Evolutionary conservation across 2,113 vertebrate genomes (phyloP).

Genomic region (human (Homo sapiens)): DNA sequence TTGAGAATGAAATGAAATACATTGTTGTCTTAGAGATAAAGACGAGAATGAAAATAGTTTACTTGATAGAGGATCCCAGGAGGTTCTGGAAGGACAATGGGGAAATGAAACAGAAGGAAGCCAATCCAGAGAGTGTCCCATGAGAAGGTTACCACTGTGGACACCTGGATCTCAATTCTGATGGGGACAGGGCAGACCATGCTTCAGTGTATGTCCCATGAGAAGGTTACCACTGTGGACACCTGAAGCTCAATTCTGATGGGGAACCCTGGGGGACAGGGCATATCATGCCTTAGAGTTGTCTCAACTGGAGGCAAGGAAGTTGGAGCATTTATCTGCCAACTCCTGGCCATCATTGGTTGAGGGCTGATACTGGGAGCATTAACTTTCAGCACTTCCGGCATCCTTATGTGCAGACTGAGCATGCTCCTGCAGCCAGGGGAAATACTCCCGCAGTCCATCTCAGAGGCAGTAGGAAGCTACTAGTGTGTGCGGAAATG

Average conservation of each 20-base stretch:
- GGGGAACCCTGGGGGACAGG: neutral
- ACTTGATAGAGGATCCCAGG: neutral
- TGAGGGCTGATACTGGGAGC: neutral
- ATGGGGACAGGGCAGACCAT: neutral
- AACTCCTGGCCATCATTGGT: neutral
- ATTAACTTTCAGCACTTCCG: rapidly evolving
- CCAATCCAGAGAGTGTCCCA: neutral
- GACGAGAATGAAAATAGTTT: neutral
- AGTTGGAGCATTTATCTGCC: neutral
- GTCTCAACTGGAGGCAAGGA: neutral
- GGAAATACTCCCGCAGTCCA: neutral
- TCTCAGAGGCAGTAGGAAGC: neutral
- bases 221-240: neutral
- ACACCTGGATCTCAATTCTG: neutral
- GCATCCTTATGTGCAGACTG: neutral
- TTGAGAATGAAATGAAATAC: neutral
- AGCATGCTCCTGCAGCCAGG: neutral
- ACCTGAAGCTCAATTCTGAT: no score
- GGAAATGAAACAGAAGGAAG: neutral
- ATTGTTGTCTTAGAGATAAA: neutral
- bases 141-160: neutral
- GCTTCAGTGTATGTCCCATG: neutral
- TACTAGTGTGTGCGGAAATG: rapidly evolving
- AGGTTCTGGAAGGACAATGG: neutral
- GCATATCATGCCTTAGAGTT: neutral